A percentile compares a stretch with the other conserved stretches of the same genome.
Evolutionary conservation across 2,797 vertebrate genomes (phyloP).

Genomic region (Limosa lapponica): DNA sequence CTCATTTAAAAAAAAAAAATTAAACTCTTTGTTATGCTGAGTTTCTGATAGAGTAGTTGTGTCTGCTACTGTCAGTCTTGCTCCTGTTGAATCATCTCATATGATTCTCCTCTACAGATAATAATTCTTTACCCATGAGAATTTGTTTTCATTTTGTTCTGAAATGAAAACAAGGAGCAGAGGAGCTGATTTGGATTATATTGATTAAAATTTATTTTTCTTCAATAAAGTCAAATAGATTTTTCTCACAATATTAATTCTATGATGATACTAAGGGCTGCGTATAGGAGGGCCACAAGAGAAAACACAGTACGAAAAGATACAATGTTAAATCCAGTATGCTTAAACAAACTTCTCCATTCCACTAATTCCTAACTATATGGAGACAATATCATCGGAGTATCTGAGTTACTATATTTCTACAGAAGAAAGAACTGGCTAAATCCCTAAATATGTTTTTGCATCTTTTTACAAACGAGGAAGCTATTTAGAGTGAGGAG

Average conservation of each 20-base stretch:
- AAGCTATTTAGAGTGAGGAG: not conserved
- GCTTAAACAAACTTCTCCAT: not conserved
- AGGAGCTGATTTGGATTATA: conserved; percentile 47
- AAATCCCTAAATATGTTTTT: not conserved
- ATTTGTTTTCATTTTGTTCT: conserved; percentile 59
- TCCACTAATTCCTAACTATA: not conserved
- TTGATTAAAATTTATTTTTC: conserved; percentile 61
- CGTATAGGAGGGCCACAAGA: not conserved
- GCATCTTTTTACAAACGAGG: not conserved
- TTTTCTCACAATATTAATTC: conserved; percentile 49
- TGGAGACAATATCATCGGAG: not conserved
- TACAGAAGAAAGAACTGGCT: not conserved
- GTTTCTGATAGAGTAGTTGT: not conserved
- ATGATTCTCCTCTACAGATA: not conserved
- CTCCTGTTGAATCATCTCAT: not conserved
- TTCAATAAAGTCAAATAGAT: conserved; percentile 42
- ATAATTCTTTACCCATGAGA: conserved; percentile 40
- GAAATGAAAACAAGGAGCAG: conserved; percentile 63
- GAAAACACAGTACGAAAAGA: not conserved
- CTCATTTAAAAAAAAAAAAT: not conserved
- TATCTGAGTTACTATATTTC: not conserved
- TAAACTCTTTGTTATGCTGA: not conserved
- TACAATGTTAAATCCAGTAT: not conserved
- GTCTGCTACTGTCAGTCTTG: not conserved
- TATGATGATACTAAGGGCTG: not conserved